These are phyloP conservation scores for Rhopalosiphum maidis DNA, from an alignment of 1,140 invertebrate genomes.

Conservation along the genomic window DNA sequence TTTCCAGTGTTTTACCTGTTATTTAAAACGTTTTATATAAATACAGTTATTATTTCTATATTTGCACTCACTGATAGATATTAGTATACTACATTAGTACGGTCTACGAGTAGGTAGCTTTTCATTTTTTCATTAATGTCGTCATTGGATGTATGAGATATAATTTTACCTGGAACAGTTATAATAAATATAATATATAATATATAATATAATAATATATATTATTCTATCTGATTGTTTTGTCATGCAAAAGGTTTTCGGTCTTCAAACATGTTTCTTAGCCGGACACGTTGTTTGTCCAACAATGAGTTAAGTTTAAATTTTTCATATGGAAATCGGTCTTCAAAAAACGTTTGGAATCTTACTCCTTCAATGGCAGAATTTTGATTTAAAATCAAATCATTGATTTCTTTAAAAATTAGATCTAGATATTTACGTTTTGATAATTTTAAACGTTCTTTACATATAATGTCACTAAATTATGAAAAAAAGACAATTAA, in stretches of 20 bases:
- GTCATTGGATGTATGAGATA: too few relatives aligned
- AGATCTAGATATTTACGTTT: neutral
- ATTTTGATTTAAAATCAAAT: conserved; percentile 35
- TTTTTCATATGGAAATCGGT: conserved; percentile 11
- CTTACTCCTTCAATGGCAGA: conserved; percentile 18
- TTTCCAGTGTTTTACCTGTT: too few relatives aligned
- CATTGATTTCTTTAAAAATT: conserved; percentile 25
- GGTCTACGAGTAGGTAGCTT: too few relatives aligned
- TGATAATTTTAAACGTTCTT: conserved; percentile 32
- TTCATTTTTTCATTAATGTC: too few relatives aligned
- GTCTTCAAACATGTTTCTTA: neutral
- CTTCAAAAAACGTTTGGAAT: conserved; percentile 23
- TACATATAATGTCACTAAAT: conserved; percentile 17
- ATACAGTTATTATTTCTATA: too few relatives aligned
- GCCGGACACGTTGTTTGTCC: neutral
- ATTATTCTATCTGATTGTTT: neutral
- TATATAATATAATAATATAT: too few relatives aligned
- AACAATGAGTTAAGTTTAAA: neutral
- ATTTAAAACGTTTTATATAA: too few relatives aligned
- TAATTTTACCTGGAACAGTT: neutral
- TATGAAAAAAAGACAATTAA: neutral
- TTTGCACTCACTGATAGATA: too few relatives aligned
- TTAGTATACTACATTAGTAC: too few relatives aligned
- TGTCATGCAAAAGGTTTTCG: conserved; percentile 12
- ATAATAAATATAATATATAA: too few relatives aligned